These are phyloP conservation scores for Urocyon cinereoargenteus DNA, from an alignment of 2,797 vertebrate genomes.

Conservation along the genomic window DNA sequence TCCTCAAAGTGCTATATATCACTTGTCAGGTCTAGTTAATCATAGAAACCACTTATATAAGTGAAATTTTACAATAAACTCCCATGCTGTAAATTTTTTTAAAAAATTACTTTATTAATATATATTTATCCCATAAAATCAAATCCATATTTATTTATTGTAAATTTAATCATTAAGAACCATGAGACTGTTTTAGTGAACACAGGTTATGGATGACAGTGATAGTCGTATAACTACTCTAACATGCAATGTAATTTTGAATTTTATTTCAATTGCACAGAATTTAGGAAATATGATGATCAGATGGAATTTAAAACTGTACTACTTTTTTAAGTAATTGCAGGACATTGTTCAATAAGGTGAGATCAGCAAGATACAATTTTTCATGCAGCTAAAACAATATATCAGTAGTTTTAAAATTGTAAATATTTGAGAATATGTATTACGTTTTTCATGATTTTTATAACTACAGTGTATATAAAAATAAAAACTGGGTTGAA, in stretches of 20 bases:
- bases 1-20: not conserved
- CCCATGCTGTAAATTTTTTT: not conserved
- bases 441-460: constrained; percentile 47
- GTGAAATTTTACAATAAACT: not conserved
- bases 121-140: not conserved
- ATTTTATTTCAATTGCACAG: not conserved
- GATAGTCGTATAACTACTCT: not conserved
- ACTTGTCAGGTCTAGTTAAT: not conserved
- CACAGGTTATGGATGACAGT: not conserved
- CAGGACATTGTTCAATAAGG: not conserved
- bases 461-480: constrained; percentile 25
- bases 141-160: not conserved
- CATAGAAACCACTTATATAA: constrained; percentile 9
- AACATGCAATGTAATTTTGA: not conserved
- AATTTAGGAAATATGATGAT: not conserved
- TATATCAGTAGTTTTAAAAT: not conserved
- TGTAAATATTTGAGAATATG: not conserved
- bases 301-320: not conserved
- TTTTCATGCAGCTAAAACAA: not conserved
- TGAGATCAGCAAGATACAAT: not conserved
- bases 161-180: not conserved
- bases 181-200: not conserved
- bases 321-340: not conserved
- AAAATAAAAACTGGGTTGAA: constrained; percentile 49
- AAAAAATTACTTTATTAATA: not conserved